Percentiles rank a stretch among this genome's conserved stretches.
Evolutionary conservation across 2,113 vertebrate genomes (phyloP).

Genomic region (Lipophrys pholis): DNA sequence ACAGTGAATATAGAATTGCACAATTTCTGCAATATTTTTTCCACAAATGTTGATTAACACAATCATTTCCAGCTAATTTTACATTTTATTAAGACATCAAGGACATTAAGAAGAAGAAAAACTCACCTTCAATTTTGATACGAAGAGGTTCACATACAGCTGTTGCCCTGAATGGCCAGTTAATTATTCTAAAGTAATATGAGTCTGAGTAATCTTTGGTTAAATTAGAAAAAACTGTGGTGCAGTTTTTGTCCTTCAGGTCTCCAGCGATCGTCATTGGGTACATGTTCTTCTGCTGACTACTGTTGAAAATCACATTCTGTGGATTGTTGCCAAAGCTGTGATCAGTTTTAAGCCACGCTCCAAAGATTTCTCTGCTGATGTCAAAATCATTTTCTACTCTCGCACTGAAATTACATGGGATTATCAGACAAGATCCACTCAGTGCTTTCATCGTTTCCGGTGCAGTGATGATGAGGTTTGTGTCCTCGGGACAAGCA

Average conservation of each 20-base stretch:
- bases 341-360: fast-evolving
- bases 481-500: neutral
- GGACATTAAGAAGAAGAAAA: too few species aligned
- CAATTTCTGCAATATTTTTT: too few species aligned
- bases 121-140: conserved; percentile 53
- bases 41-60: too few species aligned
- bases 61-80: too few species aligned
- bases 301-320: conserved; percentile 49
- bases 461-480: neutral
- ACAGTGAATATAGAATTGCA: too few species aligned
- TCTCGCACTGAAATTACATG: neutral
- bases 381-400: too few species aligned
- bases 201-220: fast-evolving
- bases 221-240: conserved; percentile 53
- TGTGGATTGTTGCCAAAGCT: fast-evolving
- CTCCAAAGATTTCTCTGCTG: too few species aligned
- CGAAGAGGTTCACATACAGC: neutral
- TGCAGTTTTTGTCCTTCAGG: conserved; percentile 53
- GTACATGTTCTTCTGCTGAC: fast-evolving
- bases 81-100: too few species aligned
- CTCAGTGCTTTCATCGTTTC: neutral
- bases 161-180: fast-evolving
- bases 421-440: neutral
- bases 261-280: conserved; percentile 56
- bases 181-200: conserved; percentile 65